A percentile compares a stretch with the other conserved stretches of the same genome.
Conservation (phyloP, 1,140 invertebrate species). For the Chlorops oryzae region DNA sequence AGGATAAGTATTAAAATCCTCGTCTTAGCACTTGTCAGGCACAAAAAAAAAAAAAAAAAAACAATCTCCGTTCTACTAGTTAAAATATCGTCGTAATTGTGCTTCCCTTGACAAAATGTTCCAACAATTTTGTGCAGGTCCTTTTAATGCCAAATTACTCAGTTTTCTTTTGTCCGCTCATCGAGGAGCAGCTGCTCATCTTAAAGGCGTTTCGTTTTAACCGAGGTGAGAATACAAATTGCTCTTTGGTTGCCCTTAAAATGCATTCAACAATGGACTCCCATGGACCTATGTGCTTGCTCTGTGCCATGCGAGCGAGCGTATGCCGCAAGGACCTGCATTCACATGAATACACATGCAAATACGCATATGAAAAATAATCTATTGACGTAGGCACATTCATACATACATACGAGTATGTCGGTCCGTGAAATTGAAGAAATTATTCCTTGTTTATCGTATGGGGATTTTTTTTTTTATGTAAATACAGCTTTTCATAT, state of each 20-base stretch:
- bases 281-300: neutral
- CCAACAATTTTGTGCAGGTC: neutral
- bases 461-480: too few relatives aligned
- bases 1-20: neutral
- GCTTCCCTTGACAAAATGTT: neutral
- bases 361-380: neutral
- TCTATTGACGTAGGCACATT: too few relatives aligned
- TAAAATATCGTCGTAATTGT: too few relatives aligned
- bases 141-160: neutral
- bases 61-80: too few relatives aligned
- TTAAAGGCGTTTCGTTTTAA: conserved; percentile 13
- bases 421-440: conserved; percentile 2
- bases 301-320: neutral
- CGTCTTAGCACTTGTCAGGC: neutral
- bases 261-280: too few relatives aligned
- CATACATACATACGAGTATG: neutral
- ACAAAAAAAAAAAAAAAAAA: too few relatives aligned
- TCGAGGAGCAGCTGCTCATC: neutral
- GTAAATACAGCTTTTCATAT: too few relatives aligned
- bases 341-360: neutral
- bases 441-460: too few relatives aligned
- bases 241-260: conserved; percentile 11
- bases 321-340: conserved; percentile 3
- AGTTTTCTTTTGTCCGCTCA: neutral
- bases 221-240: conserved; percentile 18